Base-by-base conservation (phyloP, 2,888 invertebrate genomes). In the Chelonus formosanus region DNA sequence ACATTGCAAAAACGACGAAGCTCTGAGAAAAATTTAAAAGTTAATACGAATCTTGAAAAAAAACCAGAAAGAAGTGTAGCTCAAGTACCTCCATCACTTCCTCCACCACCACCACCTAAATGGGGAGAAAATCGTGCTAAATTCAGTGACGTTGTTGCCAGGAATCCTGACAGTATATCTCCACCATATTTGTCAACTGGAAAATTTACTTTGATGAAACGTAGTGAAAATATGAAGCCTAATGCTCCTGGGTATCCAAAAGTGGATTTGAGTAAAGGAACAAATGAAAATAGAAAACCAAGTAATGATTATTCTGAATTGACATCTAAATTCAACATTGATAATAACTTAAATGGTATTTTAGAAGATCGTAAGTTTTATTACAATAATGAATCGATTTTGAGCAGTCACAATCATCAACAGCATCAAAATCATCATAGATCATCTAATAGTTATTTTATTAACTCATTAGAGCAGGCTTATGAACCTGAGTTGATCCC, bases 111-210 rank as follows among this genome's bases (percentile, higher is more conserved):
- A 43, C 84, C 79, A 52, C 83, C 76, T 35, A 85, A 79, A 56
- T 88, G 88, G 88, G 85, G 86, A 45, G 88, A 88, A 75, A 88
- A 86, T 70, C 79, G 86, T 58, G 88, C 88, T 0, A 87, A 86
- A 47, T 89, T 89, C 74, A 89, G 89, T 70, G 88, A 89, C 71
- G 88, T 89, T 2, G 89, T 89, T 1, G 88, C 89, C 0, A 80
- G 88, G 7, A 87, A 79, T 73, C 88, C 87, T 57, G 83, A 84
- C 47, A 77, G 77, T 36, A 56, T 75, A 10, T 78, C 76, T 20
- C 76, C 79, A 8, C 75, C 71, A 34, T 75, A 78, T 64, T 72
- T 75, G 32, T 71, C 71, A 20, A 73, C 71, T 34, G 69, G 69
- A 35, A 78, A 81, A 63, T 69, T 74, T 1, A 67, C 70, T 54